phyloP scores from a whole-genome alignment of 2,113 vertebrate species.

The Dunckerocampus dactyliophorus region DNA sequence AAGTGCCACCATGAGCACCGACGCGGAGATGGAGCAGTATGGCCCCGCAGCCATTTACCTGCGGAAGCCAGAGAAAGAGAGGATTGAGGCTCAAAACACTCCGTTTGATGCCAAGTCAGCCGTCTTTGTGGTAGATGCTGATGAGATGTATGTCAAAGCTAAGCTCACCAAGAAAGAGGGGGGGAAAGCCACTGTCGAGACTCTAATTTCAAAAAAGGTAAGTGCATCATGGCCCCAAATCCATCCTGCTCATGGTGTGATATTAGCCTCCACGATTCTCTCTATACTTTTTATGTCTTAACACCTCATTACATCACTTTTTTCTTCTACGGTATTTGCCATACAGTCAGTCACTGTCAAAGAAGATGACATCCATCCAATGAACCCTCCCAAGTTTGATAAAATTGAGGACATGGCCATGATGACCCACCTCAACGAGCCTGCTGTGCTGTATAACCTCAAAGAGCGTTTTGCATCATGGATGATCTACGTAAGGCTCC shows the following conservation, averaged over 20 bases:
- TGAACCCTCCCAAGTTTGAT: slow-evolving; percentile 77
- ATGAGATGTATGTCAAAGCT: slow-evolving; percentile 52
- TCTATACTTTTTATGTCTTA: not conserved
- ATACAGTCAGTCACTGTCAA: slow-evolving; percentile 68
- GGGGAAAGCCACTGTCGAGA: slow-evolving; percentile 58
- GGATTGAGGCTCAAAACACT: slow-evolving; percentile 49
- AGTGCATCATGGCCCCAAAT: not conserved
- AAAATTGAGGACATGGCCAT: slow-evolving; percentile 80
- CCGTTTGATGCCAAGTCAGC: slow-evolving; percentile 63
- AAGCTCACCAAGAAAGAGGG: slow-evolving; percentile 54
- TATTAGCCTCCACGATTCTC: too few relatives aligned
- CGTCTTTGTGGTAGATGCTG: slow-evolving; percentile 38
- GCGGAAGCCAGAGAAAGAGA: slow-evolving; percentile 55
- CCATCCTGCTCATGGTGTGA: not conserved
- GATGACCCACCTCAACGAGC: slow-evolving; percentile 78
- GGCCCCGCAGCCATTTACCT: slow-evolving; percentile 53
- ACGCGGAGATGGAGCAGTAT: slow-evolving; percentile 60
- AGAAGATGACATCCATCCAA: slow-evolving; percentile 68
- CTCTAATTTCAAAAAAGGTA: slow-evolving; percentile 36
- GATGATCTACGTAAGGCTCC: slow-evolving; percentile 84
- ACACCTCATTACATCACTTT: not conserved
- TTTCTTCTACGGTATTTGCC: not conserved
- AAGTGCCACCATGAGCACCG: slow-evolving; percentile 58
- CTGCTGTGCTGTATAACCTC: slow-evolving; percentile 78
- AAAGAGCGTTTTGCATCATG: slow-evolving; percentile 88